Base-by-base conservation (phyloP, 2,113 vertebrate species). In the Cephalopterus ornatus region DNA sequence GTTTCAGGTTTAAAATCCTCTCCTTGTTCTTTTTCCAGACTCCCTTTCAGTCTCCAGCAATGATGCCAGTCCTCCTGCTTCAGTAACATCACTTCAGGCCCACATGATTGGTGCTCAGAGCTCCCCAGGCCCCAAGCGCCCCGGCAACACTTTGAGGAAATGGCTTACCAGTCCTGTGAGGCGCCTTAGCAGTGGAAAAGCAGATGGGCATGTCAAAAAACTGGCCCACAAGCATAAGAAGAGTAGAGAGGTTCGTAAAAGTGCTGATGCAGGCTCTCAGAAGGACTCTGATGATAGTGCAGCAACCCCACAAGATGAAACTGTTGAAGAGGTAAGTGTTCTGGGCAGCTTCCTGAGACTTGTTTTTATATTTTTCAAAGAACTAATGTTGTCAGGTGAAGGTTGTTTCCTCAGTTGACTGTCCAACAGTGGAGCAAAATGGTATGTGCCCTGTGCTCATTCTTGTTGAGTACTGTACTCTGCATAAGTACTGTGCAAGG, bases 101-200 rank as follows among this genome's bases (percentile, higher is more conserved):
- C 99, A 99, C 74, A 98, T 98, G 97, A 98, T 99, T 1, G 98
- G 99, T 53, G 98, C 99, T 7, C 99, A 99, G 95, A 99, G 99
- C 87, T 99, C 99, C 3, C 99, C 99, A 0, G 99, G 99, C 11
- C 99, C 99, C 79, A 99, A 99, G 87, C 98, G 99, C n/a, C 99
- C 99, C 1, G 99, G 99, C 66, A 99, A 99, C 95, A 99, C 99
- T 3, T 96, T 99, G 83, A 98, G 99, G 35, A 99, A 99, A 68
- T 99, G 99, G 99, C 98, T 99, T 30, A 99, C 99, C 52, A 99
- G 99, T 95, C 99, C 99, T 0, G 99, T 99, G 96, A 98, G 99
- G 65, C 98, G 99, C 52, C 98, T 99, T 1, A 99, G 99, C 98
- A 99, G 99, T 32, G 99, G 99, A 47, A 99, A 99, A 92, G 99